Base-by-base conservation (phyloP, 2,888 invertebrate genomes). In the Heliothis peltigera region DNA sequence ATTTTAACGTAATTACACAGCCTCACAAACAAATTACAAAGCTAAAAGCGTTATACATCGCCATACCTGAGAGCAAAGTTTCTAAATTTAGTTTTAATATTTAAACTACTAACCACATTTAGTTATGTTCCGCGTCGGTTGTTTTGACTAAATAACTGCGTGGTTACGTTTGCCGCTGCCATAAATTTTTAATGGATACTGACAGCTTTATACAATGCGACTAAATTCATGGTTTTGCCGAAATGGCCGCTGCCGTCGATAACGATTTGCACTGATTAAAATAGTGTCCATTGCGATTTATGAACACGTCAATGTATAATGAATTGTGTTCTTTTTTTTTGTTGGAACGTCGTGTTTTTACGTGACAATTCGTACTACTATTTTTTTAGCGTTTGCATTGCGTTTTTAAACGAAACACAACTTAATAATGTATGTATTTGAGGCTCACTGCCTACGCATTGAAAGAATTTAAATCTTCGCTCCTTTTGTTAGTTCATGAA, bases 41-140 rank as follows among this genome's bases (percentile, higher is more conserved):
- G 4, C 1, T 25, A 25, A 35, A 55, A 12, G 28, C 12, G 28
- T 42, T 18, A 58, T 54, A 63, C 48, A 60, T 21, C 8, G 12
- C 17, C 18, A 22, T n/a, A 53, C 46, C 21, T 59, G 21, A 70
- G 60, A 60, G 60, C 75, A 63, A 73, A 61, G 64, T 75, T 64
- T 64, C 64, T 64, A 75, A 63, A 65, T 70, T 46, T 48, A 62
- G 43, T 63, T 64, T 62, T 63, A 63, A 65, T 70, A 74, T 75
- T 70, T 48, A 75, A 75, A 52, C 48, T 28, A 55, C 15, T 51
- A 48, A 70, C 62, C 62, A 44, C 55, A 59, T 64, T 58, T 59
- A 75, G 54, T 74, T 61, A 44, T 35, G 55, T 51, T 66, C 55
- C 67, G 42, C 51, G 46, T 55, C 28, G 42, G 43, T 48, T 51